Evolutionary conservation across 2,888 invertebrate genomes (phyloP), one percentile per base, ranked within the genome.

Genomic region (Hirtodrosophila trivittata): DNA sequence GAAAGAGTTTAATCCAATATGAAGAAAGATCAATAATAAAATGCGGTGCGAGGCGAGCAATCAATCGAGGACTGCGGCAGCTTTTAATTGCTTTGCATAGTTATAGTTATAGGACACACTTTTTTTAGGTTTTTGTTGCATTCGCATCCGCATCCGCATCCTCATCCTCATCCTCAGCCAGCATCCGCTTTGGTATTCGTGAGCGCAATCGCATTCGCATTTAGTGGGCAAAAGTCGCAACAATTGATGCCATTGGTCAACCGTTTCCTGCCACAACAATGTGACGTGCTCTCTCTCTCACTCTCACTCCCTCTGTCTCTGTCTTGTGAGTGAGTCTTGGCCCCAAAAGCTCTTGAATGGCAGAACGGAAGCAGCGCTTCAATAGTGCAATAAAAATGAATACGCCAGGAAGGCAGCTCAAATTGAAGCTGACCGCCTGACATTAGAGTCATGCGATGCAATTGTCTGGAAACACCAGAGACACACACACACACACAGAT

Each of bases 51-150:
- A 49, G 33, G 28, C 57, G 25, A 69, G 73, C 75, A 81, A 77
- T 84, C 82, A 81, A 67, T 77, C 82, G 63, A 47, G 32, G 45
- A 37, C 66, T 65, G 65, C 75, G 77, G 66, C 77, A 60, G 13
- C 1, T 77, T 83, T 85, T 82, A 82, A 82, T 82, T 85, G 80
- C 80, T 71, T 75, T 68, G 80, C 66, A 71, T 74, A 75, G 73
- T 41, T 58, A 62, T 51, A 65, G 26, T 35, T 52, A 13, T 45
- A 26, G 5, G 2, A 21, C 5, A 21, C 18, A 21, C n/a, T n/a
- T n/a, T n/a, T n/a, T n/a, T n/a, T n/a, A n/a, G n/a, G n/a, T n/a
- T n/a, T n/a, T n/a, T n/a, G n/a, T n/a, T n/a, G n/a, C n/a, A 45
- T 32, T 45, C 16, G 30, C 10, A 63, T 38, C 43, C 26, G 35